Conservation (phyloP, 2,113 vertebrate species). For the Heliornis fulica region DNA sequence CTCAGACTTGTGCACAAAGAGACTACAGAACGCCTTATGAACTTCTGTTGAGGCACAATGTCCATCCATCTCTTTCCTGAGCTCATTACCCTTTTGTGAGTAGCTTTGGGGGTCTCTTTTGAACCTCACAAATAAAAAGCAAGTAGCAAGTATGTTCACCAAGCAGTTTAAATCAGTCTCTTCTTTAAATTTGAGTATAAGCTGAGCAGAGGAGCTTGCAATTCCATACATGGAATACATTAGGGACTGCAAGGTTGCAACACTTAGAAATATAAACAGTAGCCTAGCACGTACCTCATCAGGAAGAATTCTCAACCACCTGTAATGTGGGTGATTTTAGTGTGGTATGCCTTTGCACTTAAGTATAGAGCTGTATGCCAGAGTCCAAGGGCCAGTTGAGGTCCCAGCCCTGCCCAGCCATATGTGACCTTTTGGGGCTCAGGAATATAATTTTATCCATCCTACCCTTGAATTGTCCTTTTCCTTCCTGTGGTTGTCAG, state of each 20-base stretch:
- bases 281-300: background rate
- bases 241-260: background rate
- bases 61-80: background rate
- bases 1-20: background rate
- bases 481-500: background rate
- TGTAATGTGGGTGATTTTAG: background rate
- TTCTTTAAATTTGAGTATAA: background rate
- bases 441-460: background rate
- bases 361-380: background rate
- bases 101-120: background rate
- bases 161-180: background rate
- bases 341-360: background rate
- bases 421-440: background rate
- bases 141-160: background rate
- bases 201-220: background rate
- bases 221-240: background rate
- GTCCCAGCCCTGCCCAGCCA: background rate
- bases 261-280: background rate
- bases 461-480: background rate
- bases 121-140: background rate
- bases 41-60: background rate
- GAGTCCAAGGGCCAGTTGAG: background rate
- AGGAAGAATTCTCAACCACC: background rate
- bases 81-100: background rate
- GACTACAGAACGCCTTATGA: slow-evolving; percentile 18